Base-by-base conservation (phyloP, 2,888 invertebrate species). In the Agrilus mali region DNA sequence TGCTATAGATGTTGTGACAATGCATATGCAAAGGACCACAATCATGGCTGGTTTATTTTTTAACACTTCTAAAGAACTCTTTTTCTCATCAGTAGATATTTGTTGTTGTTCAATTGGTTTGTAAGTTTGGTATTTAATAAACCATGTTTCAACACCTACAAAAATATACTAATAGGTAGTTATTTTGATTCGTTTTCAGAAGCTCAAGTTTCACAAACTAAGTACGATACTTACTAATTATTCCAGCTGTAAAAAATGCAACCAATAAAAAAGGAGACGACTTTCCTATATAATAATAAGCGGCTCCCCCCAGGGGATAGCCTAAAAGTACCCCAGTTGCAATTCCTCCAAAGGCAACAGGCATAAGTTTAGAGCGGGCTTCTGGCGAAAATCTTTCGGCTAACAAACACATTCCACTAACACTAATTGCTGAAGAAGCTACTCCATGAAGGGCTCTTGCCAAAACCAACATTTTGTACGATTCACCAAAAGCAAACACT, bases 1-100 rank as follows among this genome's bases (percentile, higher is more conserved):
- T 0, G 88, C 84, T 80, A 89, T 85, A 0, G 86, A 78, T 12
- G 83, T 80, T 0, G 88, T 87, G 12, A 86, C 83, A 27, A 84
- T 66, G 69, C 82, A 82, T 49, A 89, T 82, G 2, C 82, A 79
- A 40, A 82, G 73, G 7, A 75, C 71, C 44, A 76, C 73, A 38
- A 78, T 70, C 31, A 80, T 53, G 16, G 82, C 77, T 56, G 77
- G 74, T 46, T 75, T 74, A 55, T 82, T 79, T 40, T 70, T 69
- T 3, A 84, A 58, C 14, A 85, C 62, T 5, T 68, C 65, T 2
- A 66, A 27, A 2, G 27, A 27, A 27, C 10, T 10, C 10, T 38
- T 37, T 6, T 14, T 5, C 4, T 27, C 27, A 27, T 27, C 10
- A 10, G 8, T 27, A 3, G 27, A 10, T 8, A 8, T 35, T 35